Evolutionary conservation across 2,888 invertebrate genomes (phyloP).

Genomic region (Drosophila glabriapex): DNA sequence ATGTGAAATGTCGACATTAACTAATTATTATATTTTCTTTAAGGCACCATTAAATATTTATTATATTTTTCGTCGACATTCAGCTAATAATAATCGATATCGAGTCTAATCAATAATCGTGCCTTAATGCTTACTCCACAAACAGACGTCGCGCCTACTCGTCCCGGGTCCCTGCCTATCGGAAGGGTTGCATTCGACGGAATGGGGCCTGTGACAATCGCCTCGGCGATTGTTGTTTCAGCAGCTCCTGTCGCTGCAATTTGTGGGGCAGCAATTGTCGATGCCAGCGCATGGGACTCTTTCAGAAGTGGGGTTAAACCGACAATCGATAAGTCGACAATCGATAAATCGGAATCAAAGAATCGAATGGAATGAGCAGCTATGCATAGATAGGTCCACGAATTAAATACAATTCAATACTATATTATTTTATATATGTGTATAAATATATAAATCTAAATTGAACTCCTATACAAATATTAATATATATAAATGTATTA

Average conservation of each 20-base stretch:
- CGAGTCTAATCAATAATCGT: neutral
- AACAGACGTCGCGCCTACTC: neutral
- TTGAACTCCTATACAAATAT: neutral
- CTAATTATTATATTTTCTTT: neutral
- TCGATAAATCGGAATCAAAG: neutral
- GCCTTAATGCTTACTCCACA: neutral
- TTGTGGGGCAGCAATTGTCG: constrained; percentile 48
- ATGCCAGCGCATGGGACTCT: constrained; percentile 27
- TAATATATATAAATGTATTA: neutral
- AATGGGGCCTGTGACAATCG: constrained; percentile 9
- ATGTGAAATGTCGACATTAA: neutral
- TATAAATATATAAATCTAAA: neutral
- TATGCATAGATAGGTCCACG: neutral
- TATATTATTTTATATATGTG: neutral
- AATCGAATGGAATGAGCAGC: neutral
- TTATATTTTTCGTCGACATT: neutral
- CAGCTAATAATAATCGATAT: neutral
- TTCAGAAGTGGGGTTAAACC: constrained; percentile 18
- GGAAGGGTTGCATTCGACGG: constrained; percentile 7
- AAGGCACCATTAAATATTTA: neutral
- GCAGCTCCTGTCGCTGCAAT: constrained; percentile 9
- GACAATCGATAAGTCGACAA: neutral
- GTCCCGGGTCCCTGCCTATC: neutral
- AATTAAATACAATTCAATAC: neutral
- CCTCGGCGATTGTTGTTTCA: constrained; percentile 5